These are phyloP conservation scores for Bimastos eiseni DNA, from an alignment of 2,888 invertebrate genomes.

Conservation along the genomic window DNA sequence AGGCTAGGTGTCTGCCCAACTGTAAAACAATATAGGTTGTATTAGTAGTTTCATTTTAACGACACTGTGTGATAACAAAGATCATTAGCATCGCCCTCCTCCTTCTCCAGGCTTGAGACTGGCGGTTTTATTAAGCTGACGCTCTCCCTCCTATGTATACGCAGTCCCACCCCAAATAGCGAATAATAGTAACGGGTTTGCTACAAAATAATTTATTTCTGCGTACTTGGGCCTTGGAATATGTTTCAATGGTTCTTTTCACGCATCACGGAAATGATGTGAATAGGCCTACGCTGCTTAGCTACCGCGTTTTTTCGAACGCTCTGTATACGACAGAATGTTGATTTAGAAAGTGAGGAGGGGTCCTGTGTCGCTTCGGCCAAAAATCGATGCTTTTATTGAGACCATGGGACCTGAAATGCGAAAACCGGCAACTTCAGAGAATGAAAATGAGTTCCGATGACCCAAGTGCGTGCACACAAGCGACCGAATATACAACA, in stretches of 20 bases:
- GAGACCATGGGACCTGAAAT: not conserved
- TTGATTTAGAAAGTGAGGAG: not conserved
- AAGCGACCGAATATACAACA: too few species aligned
- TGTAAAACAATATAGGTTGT: too few species aligned
- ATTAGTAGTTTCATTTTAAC: too few species aligned
- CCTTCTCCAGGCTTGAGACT: too few species aligned
- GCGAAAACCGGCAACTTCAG: constrained; percentile 1
- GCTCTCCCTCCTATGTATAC: too few species aligned
- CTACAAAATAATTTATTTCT: not conserved
- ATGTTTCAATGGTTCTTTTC: not conserved
- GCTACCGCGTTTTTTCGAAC: not conserved
- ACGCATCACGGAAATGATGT: not conserved
- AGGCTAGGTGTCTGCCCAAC: too few species aligned
- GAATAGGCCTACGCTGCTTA: not conserved
- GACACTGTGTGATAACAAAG: too few species aligned
- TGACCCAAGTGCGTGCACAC: not conserved
- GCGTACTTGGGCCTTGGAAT: not conserved
- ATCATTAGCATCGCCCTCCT: too few species aligned
- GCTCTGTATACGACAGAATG: not conserved
- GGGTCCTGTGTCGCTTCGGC: not conserved
- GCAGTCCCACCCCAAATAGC: too few species aligned
- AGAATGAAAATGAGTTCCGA: not conserved
- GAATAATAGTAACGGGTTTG: not conserved
- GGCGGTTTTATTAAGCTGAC: too few species aligned
- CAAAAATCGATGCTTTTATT: constrained; percentile 4